phyloP scores from a whole-genome alignment of 2,797 vertebrate genomes.

The Darevskia mixta region DNA sequence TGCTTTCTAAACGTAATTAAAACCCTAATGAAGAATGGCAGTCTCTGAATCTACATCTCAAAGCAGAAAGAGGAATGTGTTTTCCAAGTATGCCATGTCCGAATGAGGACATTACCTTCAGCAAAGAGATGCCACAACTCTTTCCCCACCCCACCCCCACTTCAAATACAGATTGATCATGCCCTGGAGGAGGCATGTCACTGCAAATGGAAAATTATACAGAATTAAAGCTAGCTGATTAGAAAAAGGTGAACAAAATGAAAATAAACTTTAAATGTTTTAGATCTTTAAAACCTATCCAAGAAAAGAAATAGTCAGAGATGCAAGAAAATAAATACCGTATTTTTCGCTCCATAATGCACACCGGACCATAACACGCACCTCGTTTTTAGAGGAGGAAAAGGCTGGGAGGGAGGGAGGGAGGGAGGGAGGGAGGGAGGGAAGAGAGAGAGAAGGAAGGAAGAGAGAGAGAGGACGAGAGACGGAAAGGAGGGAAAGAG shows the following conservation, averaged over 20 bases:
- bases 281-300: neutral
- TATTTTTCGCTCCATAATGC: too few species aligned
- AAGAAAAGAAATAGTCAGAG: conserved; percentile 17
- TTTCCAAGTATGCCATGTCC: conserved; percentile 11
- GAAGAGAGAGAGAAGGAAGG: too few species aligned
- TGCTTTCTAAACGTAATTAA: conserved; percentile 51
- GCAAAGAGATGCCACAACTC: neutral
- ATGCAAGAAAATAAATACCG: neutral
- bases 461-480: too few species aligned
- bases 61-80: conserved; percentile 32
- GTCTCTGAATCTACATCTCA: conserved; percentile 46
- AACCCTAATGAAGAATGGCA: conserved; percentile 55
- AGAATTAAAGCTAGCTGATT: neutral
- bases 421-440: too few species aligned
- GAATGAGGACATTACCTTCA: neutral
- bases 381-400: too few species aligned
- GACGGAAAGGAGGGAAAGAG: too few species aligned
- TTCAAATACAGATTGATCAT: conserved; percentile 35
- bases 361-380: too few species aligned
- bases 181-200: neutral
- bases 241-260: neutral
- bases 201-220: conserved; percentile 11
- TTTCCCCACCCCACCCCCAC: neutral
- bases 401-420: too few species aligned
- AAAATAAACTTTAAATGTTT: conserved; percentile 9